Base-by-base conservation (phyloP, 1,140 invertebrate species). In the Thaumatotibia leucotreta region DNA sequence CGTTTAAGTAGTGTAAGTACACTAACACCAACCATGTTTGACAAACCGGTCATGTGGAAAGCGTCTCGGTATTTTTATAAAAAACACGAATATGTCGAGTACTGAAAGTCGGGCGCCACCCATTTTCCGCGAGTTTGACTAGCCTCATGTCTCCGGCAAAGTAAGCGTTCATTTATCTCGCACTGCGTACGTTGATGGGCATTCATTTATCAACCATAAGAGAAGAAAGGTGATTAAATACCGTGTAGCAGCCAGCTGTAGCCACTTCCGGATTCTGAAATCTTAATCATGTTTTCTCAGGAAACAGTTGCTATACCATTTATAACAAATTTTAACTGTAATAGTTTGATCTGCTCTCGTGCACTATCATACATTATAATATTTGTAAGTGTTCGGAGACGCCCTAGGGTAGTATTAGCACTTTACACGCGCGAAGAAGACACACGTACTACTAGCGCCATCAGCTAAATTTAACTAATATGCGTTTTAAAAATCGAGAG, bases 101-200 rank as follows among this genome's bases (percentile, higher is more conserved):
- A 17, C 20, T 45, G 17, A 45, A 45, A 45, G 39, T 4, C 39
- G 39, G 52, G 23, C 23, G 64, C 45, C 63, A 66, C 61, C 66
- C 61, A 69, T 29, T 65, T 68, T 66, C 65, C 66, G 66, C 64
- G 27, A 64, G 63, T 65, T 72, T 62, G 66, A 62, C 66, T 66
- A 63, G 61, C 49, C 61, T 27, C 20, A 11, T 32, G 61, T 61
- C 62, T 63, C 64, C 31, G 33, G 63, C 32, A 39, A n/a, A 45
- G 39, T 45, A 20, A 62, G 63, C 35, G 66, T 65, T 69, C 71
- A 69, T 74, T 76, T 76, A 66, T 68, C 69, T 72, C 50, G 45
- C 62, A 32, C 10, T 11, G 31, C 27, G 49, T 39, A 71, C 63
- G 70, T 45, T 74, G 67, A 74, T 72, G 65, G 68, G 50, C 65